phyloP scores from a whole-genome alignment of 2,113 vertebrate species.

The Melanerpes aurifrons region DNA sequence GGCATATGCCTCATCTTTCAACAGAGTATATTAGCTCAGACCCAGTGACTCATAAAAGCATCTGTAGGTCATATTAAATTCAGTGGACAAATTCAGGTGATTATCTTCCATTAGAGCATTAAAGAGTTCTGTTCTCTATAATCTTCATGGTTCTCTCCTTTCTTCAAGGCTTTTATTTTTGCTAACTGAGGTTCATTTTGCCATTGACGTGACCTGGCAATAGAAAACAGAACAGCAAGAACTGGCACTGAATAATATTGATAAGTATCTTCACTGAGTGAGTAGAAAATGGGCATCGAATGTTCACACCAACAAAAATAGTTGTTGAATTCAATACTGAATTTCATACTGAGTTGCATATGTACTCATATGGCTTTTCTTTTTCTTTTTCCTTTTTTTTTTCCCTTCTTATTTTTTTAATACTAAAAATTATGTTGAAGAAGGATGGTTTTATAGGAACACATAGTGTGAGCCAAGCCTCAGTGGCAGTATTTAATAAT shows the following conservation, averaged over 20 bases:
- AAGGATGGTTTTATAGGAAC: not conserved
- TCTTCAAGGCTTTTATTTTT: not conserved
- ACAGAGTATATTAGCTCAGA: not conserved
- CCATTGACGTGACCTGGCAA: not conserved
- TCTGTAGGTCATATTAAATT: not conserved
- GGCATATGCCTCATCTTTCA: not conserved
- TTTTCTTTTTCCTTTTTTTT: not conserved
- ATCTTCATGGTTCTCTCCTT: not conserved
- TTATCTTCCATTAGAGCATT: not conserved
- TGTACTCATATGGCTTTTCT: not conserved
- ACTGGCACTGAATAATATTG: not conserved
- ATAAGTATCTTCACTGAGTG: not conserved
- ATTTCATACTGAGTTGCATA: not conserved
- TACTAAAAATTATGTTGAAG: not conserved
- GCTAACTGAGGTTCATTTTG: not conserved
- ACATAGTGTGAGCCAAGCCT: not conserved
- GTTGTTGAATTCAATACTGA: not conserved
- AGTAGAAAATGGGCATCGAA: not conserved
- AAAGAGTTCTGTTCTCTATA: rapidly evolving
- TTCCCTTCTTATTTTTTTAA: not conserved
- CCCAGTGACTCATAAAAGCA: not conserved
- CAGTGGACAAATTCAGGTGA: not conserved
- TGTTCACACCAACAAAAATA: not conserved
- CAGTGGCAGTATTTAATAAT: not conserved
- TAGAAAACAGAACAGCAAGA: not conserved